Evolutionary conservation across 2,888 invertebrate species (phyloP).

Genomic region (Aspidiotus rigidus): DNA sequence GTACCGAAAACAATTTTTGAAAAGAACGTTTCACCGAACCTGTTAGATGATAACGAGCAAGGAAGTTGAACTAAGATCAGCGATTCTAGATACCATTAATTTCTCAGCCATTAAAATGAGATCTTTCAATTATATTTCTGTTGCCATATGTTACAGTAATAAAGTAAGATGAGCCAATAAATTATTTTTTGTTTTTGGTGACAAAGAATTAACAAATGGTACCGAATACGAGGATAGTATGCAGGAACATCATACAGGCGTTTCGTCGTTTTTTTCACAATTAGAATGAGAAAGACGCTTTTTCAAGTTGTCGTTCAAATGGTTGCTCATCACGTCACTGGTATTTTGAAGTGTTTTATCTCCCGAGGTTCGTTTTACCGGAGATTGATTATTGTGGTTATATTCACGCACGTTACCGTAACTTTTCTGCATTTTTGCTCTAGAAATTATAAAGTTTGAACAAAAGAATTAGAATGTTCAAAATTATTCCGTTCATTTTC

Average conservation of each 20-base stretch:
- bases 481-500: too few species aligned
- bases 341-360: constrained; percentile 5
- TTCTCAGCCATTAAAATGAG: background rate
- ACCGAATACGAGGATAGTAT: background rate
- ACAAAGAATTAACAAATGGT: background rate
- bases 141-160: background rate
- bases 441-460: background rate
- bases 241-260: constrained; percentile 13
- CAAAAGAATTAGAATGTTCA: too few species aligned
- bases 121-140: too few species aligned
- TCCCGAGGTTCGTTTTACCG: background rate
- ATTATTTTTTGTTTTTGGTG: background rate
- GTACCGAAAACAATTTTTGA: constrained; percentile 47
- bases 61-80: background rate
- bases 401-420: constrained; percentile 24
- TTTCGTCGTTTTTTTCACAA: constrained; percentile 22
- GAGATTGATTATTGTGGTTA: constrained; percentile 24
- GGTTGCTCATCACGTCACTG: background rate
- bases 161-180: background rate
- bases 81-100: background rate
- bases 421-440: constrained; percentile 29
- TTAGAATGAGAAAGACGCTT: constrained; percentile 13
- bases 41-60: constrained; percentile 33
- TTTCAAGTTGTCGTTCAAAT: constrained; percentile 13
- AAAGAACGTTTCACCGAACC: constrained; percentile 44